Conservation (phyloP, 2,888 invertebrate genomes). For the Drosophila parthenogenetica region DNA sequence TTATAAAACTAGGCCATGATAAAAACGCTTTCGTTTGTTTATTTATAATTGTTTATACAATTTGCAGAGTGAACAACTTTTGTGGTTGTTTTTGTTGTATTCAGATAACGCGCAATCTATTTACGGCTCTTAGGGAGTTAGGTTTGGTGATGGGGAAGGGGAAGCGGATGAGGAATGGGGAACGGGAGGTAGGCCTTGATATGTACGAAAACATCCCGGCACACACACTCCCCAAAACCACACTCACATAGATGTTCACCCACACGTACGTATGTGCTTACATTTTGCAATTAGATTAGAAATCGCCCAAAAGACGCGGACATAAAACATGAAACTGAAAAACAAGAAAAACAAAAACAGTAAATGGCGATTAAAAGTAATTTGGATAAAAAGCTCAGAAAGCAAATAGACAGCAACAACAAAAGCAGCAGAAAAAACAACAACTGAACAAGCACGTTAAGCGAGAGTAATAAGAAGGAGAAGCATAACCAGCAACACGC, state of each 20-base stretch:
- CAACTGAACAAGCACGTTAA: slow-evolving; percentile 12
- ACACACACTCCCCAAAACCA: slow-evolving; percentile 23
- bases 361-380: slow-evolving; percentile 82
- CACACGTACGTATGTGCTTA: slow-evolving; percentile 46
- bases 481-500: not conserved
- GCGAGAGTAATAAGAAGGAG: slow-evolving; percentile 18
- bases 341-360: slow-evolving; percentile 80
- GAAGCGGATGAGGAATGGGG: not conserved
- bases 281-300: slow-evolving; percentile 81
- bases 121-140: slow-evolving; percentile 23
- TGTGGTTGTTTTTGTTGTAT: slow-evolving; percentile 8
- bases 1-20: slow-evolving; percentile 71
- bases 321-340: slow-evolving; percentile 66
- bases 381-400: slow-evolving; percentile 77
- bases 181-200: slow-evolving; percentile 57
- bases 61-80: slow-evolving; percentile 58
- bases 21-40: slow-evolving; percentile 69
- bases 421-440: slow-evolving; percentile 14
- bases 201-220: slow-evolving; percentile 60
- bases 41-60: slow-evolving; percentile 78
- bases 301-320: slow-evolving; percentile 59
- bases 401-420: slow-evolving; percentile 55
- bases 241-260: slow-evolving; percentile 10
- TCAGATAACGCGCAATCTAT: slow-evolving; percentile 68
- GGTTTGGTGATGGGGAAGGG: not conserved